Base-by-base conservation (phyloP, 53 echinoderm and acorn worm species). In the Mesocentrotus franciscanus region DNA sequence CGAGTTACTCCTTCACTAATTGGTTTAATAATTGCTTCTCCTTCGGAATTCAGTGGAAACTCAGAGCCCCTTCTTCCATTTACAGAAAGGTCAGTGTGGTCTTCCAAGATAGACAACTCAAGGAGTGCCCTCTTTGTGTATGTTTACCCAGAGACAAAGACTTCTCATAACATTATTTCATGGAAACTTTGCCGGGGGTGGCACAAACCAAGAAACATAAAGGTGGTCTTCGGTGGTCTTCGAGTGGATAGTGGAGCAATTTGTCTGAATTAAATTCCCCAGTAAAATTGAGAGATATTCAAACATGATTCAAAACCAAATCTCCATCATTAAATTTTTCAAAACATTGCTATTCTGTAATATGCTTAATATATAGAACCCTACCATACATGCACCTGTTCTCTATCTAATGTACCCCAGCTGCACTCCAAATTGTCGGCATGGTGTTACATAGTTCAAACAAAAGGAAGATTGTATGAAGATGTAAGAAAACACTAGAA, bases 361-460 rank as follows among this genome's bases (percentile, higher is more conserved):
- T 58, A 87, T 87, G 27, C 87, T 87, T 75, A n/a, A n/a, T 75
- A 9, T 87, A n/a, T 81, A 81, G 20, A 87, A 58, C 87, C 87
- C 14, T 87, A 87, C n/a, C 27, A 75, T 24, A n/a, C 16, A 12
- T 74, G 92, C 92, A 92, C 92, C 92, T 92, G 92, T 92, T 92
- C n/a, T 10, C 1, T 8, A 11, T 26, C 35, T 56, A 92, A 92
- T 92, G 71, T 92, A 71, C 36, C 92, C 0, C 92, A 92, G 92
- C 92, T 92, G 92, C 92, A 55, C 56, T 34, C 92, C 74, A 92
- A 74, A 92, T 92, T 92, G 74, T 92, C 55, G 92, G 92, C 55
- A 92, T 92, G 56, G 29, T 92, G 71, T 92, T 92, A 75, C 76
- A 74, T 34, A 34, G 36, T 64, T 61, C 34, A 66, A 92, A 56